Percentiles rank a stretch among this genome's conserved stretches.
phyloP scores from a whole-genome alignment of 2,888 invertebrate species.

The Hoplodrina blanda region DNA sequence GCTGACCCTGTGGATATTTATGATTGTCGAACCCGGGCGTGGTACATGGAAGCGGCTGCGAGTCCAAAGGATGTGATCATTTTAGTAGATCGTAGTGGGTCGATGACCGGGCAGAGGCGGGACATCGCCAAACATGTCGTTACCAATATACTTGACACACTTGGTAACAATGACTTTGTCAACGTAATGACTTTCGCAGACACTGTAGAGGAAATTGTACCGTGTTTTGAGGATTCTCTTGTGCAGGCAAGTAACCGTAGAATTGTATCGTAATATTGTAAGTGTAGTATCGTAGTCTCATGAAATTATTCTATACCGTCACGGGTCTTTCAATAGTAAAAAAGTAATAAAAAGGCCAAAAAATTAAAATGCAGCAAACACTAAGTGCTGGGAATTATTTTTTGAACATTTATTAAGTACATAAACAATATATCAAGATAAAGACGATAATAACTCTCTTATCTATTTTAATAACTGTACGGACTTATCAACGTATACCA shows the following conservation, averaged over 20 bases:
- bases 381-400: not conserved
- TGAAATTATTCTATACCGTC: not conserved
- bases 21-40: slow-evolving; percentile 98
- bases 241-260: slow-evolving; percentile 93
- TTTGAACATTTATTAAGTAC: slow-evolving; percentile 18
- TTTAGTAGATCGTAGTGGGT: slow-evolving; percentile 96
- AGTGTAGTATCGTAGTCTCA: not conserved
- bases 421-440: slow-evolving; percentile 31
- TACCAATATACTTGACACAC: slow-evolving; percentile 97
- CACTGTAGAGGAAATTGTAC: slow-evolving; percentile 94
- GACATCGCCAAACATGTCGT: slow-evolving; percentile 97
- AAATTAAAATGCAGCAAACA: no score
- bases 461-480: slow-evolving; percentile 23
- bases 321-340: not conserved
- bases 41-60: slow-evolving; percentile 99
- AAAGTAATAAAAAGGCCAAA: not conserved
- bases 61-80: slow-evolving; percentile 98
- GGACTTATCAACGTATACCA: slow-evolving; percentile 12
- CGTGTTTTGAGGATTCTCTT: slow-evolving; percentile 96
- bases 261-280: not conserved
- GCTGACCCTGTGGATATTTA: slow-evolving; percentile 97
- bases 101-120: slow-evolving; percentile 96
- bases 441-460: slow-evolving; percentile 22
- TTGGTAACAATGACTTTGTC: slow-evolving; percentile 99
- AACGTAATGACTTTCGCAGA: slow-evolving; percentile 98